Evolutionary conservation across 2,888 invertebrate genomes (phyloP).

Genomic region (Dryobotodes eremita): DNA sequence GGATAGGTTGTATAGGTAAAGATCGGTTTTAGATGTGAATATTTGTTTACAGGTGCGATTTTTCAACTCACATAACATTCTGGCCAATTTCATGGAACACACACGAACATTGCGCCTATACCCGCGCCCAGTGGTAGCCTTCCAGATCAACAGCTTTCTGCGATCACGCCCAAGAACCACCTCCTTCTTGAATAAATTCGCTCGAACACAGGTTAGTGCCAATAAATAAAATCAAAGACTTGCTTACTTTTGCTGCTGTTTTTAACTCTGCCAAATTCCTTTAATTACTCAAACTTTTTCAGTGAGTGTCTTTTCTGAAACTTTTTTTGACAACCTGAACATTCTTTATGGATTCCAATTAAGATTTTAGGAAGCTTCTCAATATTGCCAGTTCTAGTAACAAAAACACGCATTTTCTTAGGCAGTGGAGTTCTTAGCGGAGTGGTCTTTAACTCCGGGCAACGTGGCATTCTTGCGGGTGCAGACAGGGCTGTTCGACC

Average conservation of each 20-base stretch:
- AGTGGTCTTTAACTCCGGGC: constrained; percentile 99
- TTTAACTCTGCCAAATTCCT: neutral
- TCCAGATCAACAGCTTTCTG: constrained; percentile 99
- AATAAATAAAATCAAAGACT: neutral
- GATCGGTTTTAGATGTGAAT: neutral
- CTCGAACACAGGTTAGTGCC: constrained; percentile 96
- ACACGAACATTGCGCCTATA: constrained; percentile 98
- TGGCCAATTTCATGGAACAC: constrained; percentile 99
- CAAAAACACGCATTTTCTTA: constrained; percentile 72
- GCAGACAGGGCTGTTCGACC: constrained; percentile 98
- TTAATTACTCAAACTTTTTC: neutral
- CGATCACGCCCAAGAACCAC: constrained; percentile 97
- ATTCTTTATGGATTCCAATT: neutral
- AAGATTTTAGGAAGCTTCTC: neutral
- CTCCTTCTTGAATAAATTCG: constrained; percentile 97
- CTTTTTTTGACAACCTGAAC: neutral
- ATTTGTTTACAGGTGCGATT: constrained; percentile 94
- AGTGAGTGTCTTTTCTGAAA: neutral
- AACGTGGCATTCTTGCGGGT: constrained; percentile 99
- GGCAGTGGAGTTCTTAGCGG: constrained; percentile 99
- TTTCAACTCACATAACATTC: constrained; percentile 98
- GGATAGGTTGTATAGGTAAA: neutral
- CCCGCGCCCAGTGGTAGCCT: constrained; percentile 99
- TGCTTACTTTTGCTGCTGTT: neutral
- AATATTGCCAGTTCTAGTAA: neutral